Base-by-base conservation (phyloP, 2,888 invertebrate species). In the Aphodius granarius region DNA sequence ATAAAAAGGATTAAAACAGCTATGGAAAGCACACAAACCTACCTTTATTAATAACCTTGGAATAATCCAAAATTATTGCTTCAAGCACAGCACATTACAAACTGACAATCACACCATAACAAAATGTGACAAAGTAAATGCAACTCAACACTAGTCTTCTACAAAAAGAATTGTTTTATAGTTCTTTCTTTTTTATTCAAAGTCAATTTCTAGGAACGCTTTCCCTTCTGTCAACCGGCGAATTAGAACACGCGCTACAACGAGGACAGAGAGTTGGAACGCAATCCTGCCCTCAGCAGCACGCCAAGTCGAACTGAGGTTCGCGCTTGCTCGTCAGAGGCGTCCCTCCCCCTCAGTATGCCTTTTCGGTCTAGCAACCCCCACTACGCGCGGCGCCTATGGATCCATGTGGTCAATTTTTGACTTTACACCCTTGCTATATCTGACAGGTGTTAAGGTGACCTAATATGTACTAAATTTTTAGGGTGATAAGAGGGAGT, bases 371-470 rank as follows among this genome's bases (percentile, higher is more conserved):
- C 77, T 77, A 80, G 77, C 68, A 43, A 43, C 43, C 81, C 81
- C 81, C 81, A 81, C 81, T 79, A 81, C 80, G 77, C 74, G 75
- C 79, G 79, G 80, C 80, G 80, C 80, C 78, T 78, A 81, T 81
- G 81, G 81, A 81, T 81, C 79, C 81, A 81, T 78, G 75, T 77
- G 78, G 80, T 78, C 79, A 81, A 81, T 81, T 81, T 68, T 81
- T 77, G 76, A 79, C 72, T 77, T 78, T 78, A 77, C 75, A 78
- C 77, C 78, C 78, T 75, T 72, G 43, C 43, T 66, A 75, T 76
- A 66, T 76, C 76, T 78, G 20, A 68, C 68, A 68, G 68, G 68
- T 68, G 68, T n/a, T 20, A n/a, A 66, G n/a, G 22, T 68, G 66
- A 66, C 20, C 43, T 9, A 43, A 43, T 43, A 43, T 43, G 43